Evolutionary conservation across 2,113 vertebrate species (phyloP).

Genomic region (Penelope pileata): DNA sequence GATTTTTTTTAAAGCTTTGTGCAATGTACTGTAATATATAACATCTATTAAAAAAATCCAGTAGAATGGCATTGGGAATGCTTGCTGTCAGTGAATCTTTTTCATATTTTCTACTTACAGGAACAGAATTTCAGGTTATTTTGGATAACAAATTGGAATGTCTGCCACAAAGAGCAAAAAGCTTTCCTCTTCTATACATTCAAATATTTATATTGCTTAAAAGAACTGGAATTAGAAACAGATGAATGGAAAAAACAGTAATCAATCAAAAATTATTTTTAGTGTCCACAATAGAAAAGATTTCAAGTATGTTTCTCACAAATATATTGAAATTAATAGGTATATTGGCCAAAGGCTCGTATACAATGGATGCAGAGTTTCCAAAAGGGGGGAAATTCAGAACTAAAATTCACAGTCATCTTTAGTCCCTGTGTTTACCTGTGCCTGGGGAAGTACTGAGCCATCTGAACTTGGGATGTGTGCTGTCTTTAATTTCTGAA

Average conservation of each 20-base stretch:
- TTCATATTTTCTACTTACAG: background rate
- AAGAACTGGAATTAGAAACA: background rate
- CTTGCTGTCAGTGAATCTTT: background rate
- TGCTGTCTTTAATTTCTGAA: background rate
- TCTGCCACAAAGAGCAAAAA: background rate
- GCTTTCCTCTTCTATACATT: background rate
- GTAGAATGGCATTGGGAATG: background rate
- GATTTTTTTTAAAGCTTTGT: background rate
- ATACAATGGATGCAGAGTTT: background rate
- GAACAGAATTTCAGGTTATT: background rate
- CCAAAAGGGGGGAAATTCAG: background rate
- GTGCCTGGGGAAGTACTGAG: fast-evolving
- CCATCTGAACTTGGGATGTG: background rate
- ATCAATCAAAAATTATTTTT: background rate
- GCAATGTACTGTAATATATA: background rate
- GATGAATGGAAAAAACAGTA: background rate
- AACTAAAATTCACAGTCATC: background rate
- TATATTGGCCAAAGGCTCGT: background rate
- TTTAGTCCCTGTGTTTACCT: background rate
- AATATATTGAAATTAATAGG: background rate
- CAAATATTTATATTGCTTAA: background rate
- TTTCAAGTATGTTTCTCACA: background rate
- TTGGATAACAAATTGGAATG: background rate
- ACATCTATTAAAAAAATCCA: background rate
- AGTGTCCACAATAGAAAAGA: background rate